A percentile compares a stretch with the other conserved stretches of the same genome.
phyloP scores from a whole-genome alignment of 2,113 vertebrate genomes.

The Gopherus flavomarginatus region DNA sequence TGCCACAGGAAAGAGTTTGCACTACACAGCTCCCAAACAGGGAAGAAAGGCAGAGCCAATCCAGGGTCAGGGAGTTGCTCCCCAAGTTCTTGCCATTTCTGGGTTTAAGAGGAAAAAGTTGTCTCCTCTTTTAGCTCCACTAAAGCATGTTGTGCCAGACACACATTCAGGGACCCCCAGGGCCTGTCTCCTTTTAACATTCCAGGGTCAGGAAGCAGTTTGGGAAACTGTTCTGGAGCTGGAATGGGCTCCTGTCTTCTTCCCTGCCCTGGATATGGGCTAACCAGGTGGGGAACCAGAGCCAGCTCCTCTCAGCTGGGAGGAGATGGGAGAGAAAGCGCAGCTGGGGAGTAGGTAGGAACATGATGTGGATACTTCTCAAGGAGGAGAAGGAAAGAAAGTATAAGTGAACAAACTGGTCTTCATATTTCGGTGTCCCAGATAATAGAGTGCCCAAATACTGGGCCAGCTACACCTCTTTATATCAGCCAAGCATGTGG shows the following conservation, averaged over 20 bases:
- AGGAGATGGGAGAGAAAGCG: not conserved
- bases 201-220: not conserved
- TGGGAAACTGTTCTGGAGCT: not conserved
- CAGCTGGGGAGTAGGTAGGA: not conserved
- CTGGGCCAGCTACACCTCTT: not conserved
- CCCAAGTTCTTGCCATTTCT: not conserved
- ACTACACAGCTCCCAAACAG: not conserved
- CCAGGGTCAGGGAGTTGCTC: not conserved
- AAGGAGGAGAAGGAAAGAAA: not conserved
- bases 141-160: not conserved
- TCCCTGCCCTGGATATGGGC: not conserved
- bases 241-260: not conserved
- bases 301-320: not conserved
- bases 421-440: fast-evolving
- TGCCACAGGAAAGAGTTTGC: not conserved
- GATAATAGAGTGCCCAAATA: not conserved
- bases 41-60: fast-evolving
- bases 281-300: not conserved
- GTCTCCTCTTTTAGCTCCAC: not conserved
- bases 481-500: not conserved
- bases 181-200: not conserved
- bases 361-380: too few relatives aligned
- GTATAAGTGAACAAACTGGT: not conserved
- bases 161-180: not conserved
- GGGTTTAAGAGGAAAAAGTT: not conserved